Base-by-base conservation (phyloP, 2,797 vertebrate species). In the Pseudopleuronectes americanus region DNA sequence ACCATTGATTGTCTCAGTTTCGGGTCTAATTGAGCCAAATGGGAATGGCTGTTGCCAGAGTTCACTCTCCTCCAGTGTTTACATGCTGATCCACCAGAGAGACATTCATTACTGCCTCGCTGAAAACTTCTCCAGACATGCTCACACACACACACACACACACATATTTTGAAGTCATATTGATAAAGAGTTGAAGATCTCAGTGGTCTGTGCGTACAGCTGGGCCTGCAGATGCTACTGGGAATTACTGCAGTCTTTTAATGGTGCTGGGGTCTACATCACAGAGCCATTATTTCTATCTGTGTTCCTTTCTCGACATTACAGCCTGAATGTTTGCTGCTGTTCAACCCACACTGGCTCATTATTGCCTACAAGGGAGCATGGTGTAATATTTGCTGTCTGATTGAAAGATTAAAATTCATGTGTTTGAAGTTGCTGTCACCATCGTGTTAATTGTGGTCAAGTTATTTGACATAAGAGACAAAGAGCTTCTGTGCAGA, bases 1-100 rank as follows among this genome's bases (percentile, higher is more conserved):
- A 47, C 88, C 89, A 90, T 88, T 89, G 90, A 94, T 91, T 92
- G 90, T 94, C 87, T 92, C 87, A 81, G 85, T 94, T 93, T 93
- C 87, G 48, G 90, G 80, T 86, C 88, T 95, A 95, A 95, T 95
- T 95, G 94, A 95, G 92, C 93, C 94, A 95, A 94, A 94, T 94
- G 94, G 94, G 94, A 95, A 89, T 87, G 89, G 75, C 80, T 83
- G 83, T 89, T 92, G 93, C 92, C 93, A 94, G 92, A 91, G 92
- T 94, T 94, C 90, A 91, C 76, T 89, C 90, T 90, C 84, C 87
- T 90, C 87, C 89, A 90, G 86, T 93, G 92, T 94, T 94, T 93
- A 92, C 90, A 93, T 75, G 84, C 81, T 73, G 81, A 89, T 90
- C 76, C 91, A 87, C 89, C 51, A 83, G 89, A 90, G 90, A 92